A percentile compares a stretch with the other conserved stretches of the same genome.
Evolutionary conservation across 2,888 invertebrate genomes (phyloP).

Genomic region (Liodrosophila aerea): DNA sequence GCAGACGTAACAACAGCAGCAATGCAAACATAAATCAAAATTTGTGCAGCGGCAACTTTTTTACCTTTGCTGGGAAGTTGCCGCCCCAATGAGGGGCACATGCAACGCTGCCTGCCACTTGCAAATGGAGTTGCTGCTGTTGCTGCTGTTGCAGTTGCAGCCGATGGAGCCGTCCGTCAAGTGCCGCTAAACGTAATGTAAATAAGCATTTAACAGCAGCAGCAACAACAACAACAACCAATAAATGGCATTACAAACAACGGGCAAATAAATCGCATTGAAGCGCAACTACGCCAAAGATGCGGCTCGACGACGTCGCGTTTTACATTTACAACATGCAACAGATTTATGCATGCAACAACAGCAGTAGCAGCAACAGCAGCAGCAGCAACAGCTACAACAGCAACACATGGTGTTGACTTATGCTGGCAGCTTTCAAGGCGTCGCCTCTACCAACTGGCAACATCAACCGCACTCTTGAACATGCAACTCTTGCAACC

Average conservation of each 20-base stretch:
- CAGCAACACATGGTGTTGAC: slow-evolving; percentile 68
- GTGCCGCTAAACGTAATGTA: slow-evolving; percentile 79
- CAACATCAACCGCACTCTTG: slow-evolving; percentile 42
- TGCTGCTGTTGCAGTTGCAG: slow-evolving; percentile 24
- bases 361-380: slow-evolving; percentile 30
- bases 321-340: slow-evolving; percentile 78
- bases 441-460: slow-evolving; percentile 43
- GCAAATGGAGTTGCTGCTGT: slow-evolving; percentile 34
- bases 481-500: slow-evolving; percentile 60
- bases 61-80: slow-evolving; percentile 49
- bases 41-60: slow-evolving; percentile 48
- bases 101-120: slow-evolving; percentile 51
- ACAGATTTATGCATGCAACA: slow-evolving; percentile 76
- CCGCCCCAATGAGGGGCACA: slow-evolving; percentile 41
- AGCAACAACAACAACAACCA: slow-evolving; percentile 49
- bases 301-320: slow-evolving; percentile 52
- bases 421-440: slow-evolving; percentile 62
- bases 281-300: slow-evolving; percentile 73
- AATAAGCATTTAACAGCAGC: slow-evolving; percentile 76
- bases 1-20: slow-evolving; percentile 18
- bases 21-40: slow-evolving; percentile 68
- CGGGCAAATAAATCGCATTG: slow-evolving; percentile 77
- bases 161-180: slow-evolving; percentile 49
- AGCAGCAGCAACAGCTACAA: slow-evolving; percentile 23
- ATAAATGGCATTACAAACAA: slow-evolving; percentile 77